Evolutionary conservation across 2,113 vertebrate genomes (phyloP).

Genomic region (Burhinus bistriatus): DNA sequence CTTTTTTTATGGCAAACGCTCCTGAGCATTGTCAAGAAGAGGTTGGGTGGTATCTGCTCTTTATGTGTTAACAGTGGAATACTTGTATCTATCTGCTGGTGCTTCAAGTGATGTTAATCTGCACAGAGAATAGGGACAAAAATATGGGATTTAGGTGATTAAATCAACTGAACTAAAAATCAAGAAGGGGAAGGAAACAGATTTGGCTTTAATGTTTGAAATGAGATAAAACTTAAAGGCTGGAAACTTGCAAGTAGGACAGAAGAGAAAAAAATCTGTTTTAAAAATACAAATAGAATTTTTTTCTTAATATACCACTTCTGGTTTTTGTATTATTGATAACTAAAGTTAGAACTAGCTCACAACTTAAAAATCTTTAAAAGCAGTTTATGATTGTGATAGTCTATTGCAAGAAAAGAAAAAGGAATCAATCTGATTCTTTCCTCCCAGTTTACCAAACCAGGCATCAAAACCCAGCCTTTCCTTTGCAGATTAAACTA

Average conservation of each 20-base stretch:
- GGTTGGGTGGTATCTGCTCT: neutral
- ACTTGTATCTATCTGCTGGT: neutral
- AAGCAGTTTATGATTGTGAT: neutral
- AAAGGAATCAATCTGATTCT: neutral
- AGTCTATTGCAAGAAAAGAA: neutral
- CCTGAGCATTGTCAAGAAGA: neutral
- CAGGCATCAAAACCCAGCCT: neutral
- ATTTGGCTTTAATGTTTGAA: neutral
- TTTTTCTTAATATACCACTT: neutral
- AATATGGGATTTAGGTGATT: neutral
- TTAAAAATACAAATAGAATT: neutral
- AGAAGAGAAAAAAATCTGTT: neutral
- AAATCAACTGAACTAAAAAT: neutral
- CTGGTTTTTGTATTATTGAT: neutral
- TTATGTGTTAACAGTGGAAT: neutral
- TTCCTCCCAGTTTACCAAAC: neutral
- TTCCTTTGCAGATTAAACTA: neutral
- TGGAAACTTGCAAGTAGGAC: neutral
- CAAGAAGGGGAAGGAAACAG: neutral
- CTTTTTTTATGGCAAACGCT: neutral
- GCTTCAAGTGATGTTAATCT: neutral
- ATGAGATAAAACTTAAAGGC: neutral
- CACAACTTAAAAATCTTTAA: neutral
- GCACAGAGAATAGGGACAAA: neutral
- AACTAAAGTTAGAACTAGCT: neutral